Percentiles rank a stretch among this genome's conserved stretches.
Evolutionary conservation across 2,113 vertebrate species (phyloP).

Genomic region (Ophiodon elongatus): DNA sequence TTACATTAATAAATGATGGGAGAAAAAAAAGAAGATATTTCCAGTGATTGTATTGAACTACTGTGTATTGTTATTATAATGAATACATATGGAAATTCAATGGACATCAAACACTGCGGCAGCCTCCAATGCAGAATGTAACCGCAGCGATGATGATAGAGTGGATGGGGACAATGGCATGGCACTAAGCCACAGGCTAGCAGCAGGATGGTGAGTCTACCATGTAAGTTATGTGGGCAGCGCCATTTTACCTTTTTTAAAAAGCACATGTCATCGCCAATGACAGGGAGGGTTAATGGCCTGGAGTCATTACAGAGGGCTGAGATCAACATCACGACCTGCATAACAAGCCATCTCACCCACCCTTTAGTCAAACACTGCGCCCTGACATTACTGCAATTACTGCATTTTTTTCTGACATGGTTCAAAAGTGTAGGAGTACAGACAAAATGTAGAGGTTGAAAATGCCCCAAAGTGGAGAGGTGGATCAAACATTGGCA

Average conservation of each 20-base stretch:
- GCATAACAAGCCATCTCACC: conserved; percentile 24
- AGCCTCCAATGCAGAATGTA: conserved; percentile 35
- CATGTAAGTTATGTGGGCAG: conserved; percentile 62
- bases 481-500: background rate
- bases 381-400: conserved; percentile 57
- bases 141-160: conserved; percentile 45
- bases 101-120: conserved; percentile 29
- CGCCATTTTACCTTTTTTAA: conserved; percentile 67
- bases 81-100: conserved; percentile 36
- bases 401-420: conserved; percentile 25
- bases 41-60: conserved; percentile 39
- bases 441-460: background rate
- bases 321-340: conserved; percentile 67
- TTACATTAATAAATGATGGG: conserved; percentile 22
- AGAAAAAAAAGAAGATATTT: conserved; percentile 5
- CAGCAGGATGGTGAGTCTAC: conserved; percentile 52
- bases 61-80: background rate
- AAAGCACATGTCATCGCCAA: conserved; percentile 61
- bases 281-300: conserved; percentile 71
- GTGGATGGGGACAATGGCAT: conserved; percentile 50
- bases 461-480: conserved; percentile 1
- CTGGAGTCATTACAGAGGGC: conserved; percentile 67
- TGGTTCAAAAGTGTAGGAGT: background rate
- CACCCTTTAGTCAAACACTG: conserved; percentile 44
- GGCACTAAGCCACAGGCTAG: conserved; percentile 57